Conservation (phyloP, 1,140 invertebrate species). For the Lordiphosa stackelbergi region DNA sequence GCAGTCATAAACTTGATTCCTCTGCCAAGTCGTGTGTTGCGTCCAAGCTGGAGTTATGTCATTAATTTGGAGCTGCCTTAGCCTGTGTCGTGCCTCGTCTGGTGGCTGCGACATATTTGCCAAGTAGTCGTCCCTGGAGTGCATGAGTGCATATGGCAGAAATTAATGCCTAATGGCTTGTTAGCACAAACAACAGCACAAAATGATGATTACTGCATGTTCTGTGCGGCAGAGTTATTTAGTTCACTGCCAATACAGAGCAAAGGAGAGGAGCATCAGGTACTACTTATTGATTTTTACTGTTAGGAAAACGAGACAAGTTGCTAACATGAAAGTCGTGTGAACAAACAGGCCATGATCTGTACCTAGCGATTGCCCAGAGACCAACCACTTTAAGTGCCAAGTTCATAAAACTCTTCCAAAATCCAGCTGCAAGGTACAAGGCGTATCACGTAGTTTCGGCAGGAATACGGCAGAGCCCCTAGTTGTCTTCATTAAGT, state of each 20-base stretch:
- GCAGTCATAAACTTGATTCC: constrained; percentile 50
- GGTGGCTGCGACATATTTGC: constrained; percentile 60
- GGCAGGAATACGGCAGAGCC: background rate
- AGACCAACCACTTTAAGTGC: background rate
- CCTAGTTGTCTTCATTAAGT: constrained; percentile 6
- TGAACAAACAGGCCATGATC: constrained; percentile 52
- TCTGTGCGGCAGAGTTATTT: constrained; percentile 59
- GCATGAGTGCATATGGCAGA: constrained; percentile 62
- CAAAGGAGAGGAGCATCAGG: constrained; percentile 35
- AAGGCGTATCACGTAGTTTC: background rate
- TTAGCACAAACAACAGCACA: constrained; percentile 25
- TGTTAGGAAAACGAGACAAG: constrained; percentile 56
- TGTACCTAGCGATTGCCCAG: constrained; percentile 13
- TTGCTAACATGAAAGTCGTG: constrained; percentile 73
- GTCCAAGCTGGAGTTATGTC: constrained; percentile 68
- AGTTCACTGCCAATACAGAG: constrained; percentile 44
- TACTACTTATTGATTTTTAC: constrained; percentile 69
- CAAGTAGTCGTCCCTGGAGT: constrained; percentile 50
- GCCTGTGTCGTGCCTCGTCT: constrained; percentile 54
- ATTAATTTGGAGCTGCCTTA: constrained; percentile 58
- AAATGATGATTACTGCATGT: constrained; percentile 68
- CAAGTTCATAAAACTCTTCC: background rate
- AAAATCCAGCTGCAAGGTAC: no score
- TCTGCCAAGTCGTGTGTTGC: constrained; percentile 49
- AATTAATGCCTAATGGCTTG: constrained; percentile 70